Percentiles rank a stretch among this genome's conserved stretches.
These are phyloP conservation scores for Nylanderia fulva DNA, from an alignment of 1,140 invertebrate species.

Conservation along the genomic window DNA sequence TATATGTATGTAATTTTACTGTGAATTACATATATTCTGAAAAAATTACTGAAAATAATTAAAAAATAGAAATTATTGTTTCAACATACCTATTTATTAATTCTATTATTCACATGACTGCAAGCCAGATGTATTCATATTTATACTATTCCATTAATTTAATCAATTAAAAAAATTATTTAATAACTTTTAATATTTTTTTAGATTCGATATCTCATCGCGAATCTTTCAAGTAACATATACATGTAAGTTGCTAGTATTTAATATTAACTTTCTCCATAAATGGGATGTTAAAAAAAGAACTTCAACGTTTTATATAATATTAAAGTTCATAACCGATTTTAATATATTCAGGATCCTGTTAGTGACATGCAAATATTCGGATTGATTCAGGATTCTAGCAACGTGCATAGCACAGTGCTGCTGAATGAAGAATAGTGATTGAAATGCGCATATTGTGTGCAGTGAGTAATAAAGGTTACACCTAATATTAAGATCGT, in stretches of 20 bases:
- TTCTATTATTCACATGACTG: background rate
- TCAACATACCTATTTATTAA: background rate
- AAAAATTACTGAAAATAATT: background rate
- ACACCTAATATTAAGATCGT: conserved; percentile 10
- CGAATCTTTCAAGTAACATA: background rate
- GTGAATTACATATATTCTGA: background rate
- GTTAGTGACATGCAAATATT: background rate
- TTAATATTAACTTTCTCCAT: background rate
- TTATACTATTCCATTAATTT: conserved; percentile 15
- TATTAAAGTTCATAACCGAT: background rate
- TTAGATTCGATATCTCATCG: background rate
- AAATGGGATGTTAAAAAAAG: background rate
- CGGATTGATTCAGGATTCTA: background rate
- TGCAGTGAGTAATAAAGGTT: background rate
- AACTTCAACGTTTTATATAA: background rate
- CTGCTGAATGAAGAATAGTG: background rate
- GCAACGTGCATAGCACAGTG: background rate
- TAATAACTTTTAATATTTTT: background rate
- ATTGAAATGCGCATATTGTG: conserved; percentile 8
- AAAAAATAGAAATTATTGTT: background rate
- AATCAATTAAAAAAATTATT: conserved; percentile 35
- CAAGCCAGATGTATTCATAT: background rate
- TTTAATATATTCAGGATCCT: background rate
- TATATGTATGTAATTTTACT: no score
- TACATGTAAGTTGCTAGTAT: no score